Conservation (phyloP, 1,140 invertebrate species). For the Leptestheria dahalacensis region DNA sequence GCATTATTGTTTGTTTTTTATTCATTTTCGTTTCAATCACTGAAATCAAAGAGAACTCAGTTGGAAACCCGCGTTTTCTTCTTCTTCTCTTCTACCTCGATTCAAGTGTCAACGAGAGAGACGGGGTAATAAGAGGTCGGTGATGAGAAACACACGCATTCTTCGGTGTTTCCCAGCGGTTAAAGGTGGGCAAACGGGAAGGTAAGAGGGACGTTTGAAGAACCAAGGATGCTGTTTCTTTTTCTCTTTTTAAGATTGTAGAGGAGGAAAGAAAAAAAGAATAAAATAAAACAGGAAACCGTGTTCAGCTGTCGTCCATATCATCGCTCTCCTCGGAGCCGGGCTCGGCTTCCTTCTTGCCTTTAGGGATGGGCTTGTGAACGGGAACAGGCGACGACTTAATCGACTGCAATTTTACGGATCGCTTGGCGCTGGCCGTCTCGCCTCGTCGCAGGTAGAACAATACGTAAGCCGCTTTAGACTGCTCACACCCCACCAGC, state of each 20-base stretch:
- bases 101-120: too few species aligned
- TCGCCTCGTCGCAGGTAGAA: slow-evolving; percentile 30
- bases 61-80: too few species aligned
- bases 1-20: too few species aligned
- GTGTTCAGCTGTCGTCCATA: not conserved
- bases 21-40: too few species aligned
- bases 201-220: too few species aligned
- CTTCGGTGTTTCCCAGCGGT: too few species aligned
- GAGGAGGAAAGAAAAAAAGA: not conserved
- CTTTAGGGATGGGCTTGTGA: not conserved
- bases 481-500: slow-evolving; percentile 28
- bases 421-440: not conserved
- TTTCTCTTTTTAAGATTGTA: not conserved
- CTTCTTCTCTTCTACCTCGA: too few species aligned
- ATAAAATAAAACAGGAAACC: not conserved
- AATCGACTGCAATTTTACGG: not conserved
- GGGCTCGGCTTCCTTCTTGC: not conserved
- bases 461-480: slow-evolving; percentile 35
- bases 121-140: too few species aligned
- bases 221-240: too few species aligned
- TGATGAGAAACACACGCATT: too few species aligned
- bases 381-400: slow-evolving; percentile 6
- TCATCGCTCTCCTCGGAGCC: not conserved
- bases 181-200: too few species aligned
- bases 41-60: too few species aligned